Evolutionary conservation across 2,888 invertebrate genomes (phyloP).

Genomic region (Napeogenes inachia): DNA sequence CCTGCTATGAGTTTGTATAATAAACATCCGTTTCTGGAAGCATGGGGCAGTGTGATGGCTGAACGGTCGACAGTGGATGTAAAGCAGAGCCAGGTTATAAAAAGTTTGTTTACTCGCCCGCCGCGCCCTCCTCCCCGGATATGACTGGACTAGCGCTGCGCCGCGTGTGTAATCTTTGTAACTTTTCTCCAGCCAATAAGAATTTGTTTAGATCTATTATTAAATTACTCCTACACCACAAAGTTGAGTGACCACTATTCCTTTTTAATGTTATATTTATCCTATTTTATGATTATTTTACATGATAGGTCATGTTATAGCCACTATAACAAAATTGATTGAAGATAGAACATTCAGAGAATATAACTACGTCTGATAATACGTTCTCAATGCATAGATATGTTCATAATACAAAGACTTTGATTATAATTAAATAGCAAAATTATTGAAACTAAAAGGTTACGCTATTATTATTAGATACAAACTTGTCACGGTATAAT

Average conservation of each 20-base stretch:
- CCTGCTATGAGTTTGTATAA: neutral
- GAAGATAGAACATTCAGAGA: too few relatives aligned
- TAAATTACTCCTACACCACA: conserved; percentile 9
- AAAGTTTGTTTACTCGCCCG: conserved; percentile 68
- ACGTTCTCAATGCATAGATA: too few relatives aligned
- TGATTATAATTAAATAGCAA: too few relatives aligned
- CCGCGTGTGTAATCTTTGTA: conserved; percentile 44
- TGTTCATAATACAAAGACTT: too few relatives aligned
- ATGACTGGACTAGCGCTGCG: conserved; percentile 41
- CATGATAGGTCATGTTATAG: neutral
- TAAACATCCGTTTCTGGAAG: conserved; percentile 27
- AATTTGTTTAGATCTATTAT: conserved; percentile 19
- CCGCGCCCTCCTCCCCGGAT: conserved; percentile 50
- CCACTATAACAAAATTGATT: too few relatives aligned
- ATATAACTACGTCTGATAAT: too few relatives aligned
- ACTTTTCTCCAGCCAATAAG: conserved; percentile 36
- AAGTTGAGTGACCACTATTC: conserved; percentile 15
- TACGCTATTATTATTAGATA: neutral
- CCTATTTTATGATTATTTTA: conserved; percentile 9
- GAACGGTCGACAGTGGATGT: conserved; percentile 57
- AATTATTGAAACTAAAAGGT: neutral
- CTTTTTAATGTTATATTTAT: conserved; percentile 11
- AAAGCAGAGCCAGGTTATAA: conserved; percentile 61
- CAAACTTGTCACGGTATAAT: conserved; percentile 42
- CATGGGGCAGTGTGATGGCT: conserved; percentile 26